Evolutionary conservation across 2,113 vertebrate species (phyloP).

Genomic region (Ranitomeya variabilis): DNA sequence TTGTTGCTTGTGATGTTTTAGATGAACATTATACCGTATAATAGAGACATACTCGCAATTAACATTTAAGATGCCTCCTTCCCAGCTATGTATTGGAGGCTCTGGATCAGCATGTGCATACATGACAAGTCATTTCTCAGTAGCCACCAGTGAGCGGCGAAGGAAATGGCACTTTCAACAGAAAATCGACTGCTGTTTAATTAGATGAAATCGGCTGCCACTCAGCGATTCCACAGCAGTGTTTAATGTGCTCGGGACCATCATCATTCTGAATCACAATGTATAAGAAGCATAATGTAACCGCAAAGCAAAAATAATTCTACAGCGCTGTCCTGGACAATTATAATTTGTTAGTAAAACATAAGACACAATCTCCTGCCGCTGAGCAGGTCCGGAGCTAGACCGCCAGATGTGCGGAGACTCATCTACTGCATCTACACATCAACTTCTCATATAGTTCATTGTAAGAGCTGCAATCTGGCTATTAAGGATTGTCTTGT

Average conservation of each 20-base stretch:
- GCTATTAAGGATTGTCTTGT: not conserved
- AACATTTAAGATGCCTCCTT: not conserved
- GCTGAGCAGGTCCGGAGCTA: not conserved
- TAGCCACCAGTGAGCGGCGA: slow-evolving; percentile 9
- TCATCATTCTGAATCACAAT: not conserved
- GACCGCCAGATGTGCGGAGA: too few relatives aligned
- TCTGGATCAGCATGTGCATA: not conserved
- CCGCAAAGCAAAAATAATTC: not conserved
- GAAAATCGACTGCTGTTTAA: slow-evolving; percentile 29
- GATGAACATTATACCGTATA: not conserved
- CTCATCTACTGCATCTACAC: too few relatives aligned
- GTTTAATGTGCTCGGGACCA: not conserved
- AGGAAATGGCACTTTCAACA: slow-evolving; percentile 10
- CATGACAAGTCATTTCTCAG: slow-evolving; percentile 3
- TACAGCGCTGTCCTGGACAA: not conserved
- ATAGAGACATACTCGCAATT: not conserved
- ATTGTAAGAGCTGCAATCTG: not conserved
- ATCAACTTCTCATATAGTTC: not conserved
- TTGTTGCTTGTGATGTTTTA: not conserved
- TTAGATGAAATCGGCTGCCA: slow-evolving; percentile 25
- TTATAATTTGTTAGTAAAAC: slow-evolving; percentile 12
- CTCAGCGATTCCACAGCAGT: slow-evolving; percentile 13
- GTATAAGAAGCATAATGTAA: slow-evolving; percentile 8
- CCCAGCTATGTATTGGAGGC: not conserved
- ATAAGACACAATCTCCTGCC: not conserved